A percentile compares a stretch with the other conserved stretches of the same genome.
Conservation (phyloP, 2,113 vertebrate genomes). For the Oceanodroma tethys region DNA sequence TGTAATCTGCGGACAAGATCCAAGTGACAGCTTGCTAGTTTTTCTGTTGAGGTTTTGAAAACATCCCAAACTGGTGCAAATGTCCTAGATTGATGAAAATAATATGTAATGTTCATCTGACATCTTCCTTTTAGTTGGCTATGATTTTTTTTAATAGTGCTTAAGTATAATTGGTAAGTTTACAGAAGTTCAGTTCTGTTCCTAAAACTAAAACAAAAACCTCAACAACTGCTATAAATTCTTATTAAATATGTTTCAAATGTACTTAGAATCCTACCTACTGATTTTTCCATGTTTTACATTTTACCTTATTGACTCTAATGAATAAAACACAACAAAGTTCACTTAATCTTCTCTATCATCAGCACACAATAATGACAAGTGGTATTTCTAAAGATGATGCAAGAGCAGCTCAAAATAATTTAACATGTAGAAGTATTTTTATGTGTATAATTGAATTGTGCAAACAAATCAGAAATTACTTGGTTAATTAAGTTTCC, state of each 20-base stretch:
- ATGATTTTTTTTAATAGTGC: neutral
- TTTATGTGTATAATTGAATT: neutral
- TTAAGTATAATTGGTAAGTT: neutral
- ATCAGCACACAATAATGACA: neutral
- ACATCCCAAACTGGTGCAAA: slow-evolving; percentile 97
- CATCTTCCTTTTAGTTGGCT: neutral
- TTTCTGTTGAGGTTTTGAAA: slow-evolving; percentile 94
- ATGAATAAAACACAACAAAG: neutral
- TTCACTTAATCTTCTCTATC: neutral
- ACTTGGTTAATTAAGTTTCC: neutral
- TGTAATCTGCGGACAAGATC: slow-evolving; percentile 93
- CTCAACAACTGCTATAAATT: neutral
- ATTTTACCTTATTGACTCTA: neutral
- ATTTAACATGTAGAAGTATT: neutral
- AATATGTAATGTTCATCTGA: neutral
- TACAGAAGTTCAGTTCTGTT: neutral
- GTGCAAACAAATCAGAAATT: neutral
- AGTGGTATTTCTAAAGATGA: neutral
- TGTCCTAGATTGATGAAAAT: slow-evolving; percentile 77
- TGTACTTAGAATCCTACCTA: neutral
- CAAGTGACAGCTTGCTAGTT: slow-evolving; percentile 91
- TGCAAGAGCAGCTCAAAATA: neutral
- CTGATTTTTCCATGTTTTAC: neutral
- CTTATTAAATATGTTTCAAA: neutral
- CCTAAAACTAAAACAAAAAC: neutral